These are phyloP conservation scores for Coelopa pilipes DNA, from an alignment of 2,888 invertebrate genomes.

Conservation along the genomic window DNA sequence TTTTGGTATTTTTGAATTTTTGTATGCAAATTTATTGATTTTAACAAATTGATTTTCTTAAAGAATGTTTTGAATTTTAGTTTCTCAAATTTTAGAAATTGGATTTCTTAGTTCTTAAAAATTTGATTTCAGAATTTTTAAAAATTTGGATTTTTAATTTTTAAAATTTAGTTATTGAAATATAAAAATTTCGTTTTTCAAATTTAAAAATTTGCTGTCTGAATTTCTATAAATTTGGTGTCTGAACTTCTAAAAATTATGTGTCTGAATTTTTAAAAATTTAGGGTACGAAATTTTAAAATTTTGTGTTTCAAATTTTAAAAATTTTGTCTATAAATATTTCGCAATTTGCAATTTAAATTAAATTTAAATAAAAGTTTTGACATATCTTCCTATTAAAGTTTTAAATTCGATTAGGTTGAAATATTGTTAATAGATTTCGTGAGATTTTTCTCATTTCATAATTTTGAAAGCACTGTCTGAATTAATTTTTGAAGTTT, in stretches of 20 bases:
- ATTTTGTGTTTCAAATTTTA: slow-evolving; percentile 14
- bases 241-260: background rate
- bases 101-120: background rate
- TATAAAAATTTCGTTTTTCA: slow-evolving; percentile 33
- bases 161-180: slow-evolving; percentile 26
- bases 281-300: slow-evolving; percentile 33
- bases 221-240: slow-evolving; percentile 22
- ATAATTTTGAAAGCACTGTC: background rate
- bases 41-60: slow-evolving; percentile 37
- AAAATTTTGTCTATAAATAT: slow-evolving; percentile 21
- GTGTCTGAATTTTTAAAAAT: background rate
- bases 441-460: background rate
- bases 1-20: slow-evolving; percentile 36
- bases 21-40: slow-evolving; percentile 21
- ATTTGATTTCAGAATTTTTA: slow-evolving; percentile 33
- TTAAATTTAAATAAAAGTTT: background rate
- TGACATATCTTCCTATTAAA: background rate
- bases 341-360: background rate
- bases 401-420: background rate
- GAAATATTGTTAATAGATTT: background rate
- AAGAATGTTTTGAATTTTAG: slow-evolving; percentile 28
- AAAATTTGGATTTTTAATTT: slow-evolving; percentile 21
- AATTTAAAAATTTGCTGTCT: slow-evolving; percentile 36
- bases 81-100: background rate
- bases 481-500: background rate